Evolutionary conservation across 2,797 vertebrate genomes (phyloP).

Genomic region (Peromyscus eremicus): DNA sequence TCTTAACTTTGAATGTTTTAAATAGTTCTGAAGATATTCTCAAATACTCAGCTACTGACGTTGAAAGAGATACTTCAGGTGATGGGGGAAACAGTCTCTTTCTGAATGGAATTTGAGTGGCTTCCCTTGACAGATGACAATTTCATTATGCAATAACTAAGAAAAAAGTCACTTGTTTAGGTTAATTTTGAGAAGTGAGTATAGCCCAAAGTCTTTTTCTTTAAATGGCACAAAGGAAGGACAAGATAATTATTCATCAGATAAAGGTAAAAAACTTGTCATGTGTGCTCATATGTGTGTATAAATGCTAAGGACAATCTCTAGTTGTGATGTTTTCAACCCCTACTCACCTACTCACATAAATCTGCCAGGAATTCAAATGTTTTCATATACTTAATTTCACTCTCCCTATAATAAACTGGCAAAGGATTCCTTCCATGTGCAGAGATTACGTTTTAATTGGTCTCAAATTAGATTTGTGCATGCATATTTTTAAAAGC

Average conservation of each 20-base stretch:
- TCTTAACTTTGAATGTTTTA: slow-evolving; percentile 59
- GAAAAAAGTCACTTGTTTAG: neutral
- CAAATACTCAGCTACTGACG: neutral
- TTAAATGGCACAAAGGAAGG: neutral
- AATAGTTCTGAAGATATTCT: slow-evolving; percentile 29
- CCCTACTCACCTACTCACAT: neutral
- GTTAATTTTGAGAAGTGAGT: neutral
- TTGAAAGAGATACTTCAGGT: neutral
- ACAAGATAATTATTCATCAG: neutral
- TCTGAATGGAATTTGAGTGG: neutral
- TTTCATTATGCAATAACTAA: neutral
- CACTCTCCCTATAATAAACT: neutral
- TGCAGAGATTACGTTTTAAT: neutral
- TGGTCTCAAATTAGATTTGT: neutral
- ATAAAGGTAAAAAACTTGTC: neutral
- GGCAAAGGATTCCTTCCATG: neutral
- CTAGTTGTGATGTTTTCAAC: neutral
- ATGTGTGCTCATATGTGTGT: neutral
- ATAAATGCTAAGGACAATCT: neutral
- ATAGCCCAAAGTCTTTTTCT: neutral
- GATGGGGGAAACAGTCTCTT: neutral
- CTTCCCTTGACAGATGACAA: neutral
- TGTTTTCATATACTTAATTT: neutral
- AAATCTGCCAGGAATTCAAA: slow-evolving; percentile 31
- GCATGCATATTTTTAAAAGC: neutral